Conservation (phyloP, 2,113 vertebrate species). For the Dermatemys mawii region DNA sequence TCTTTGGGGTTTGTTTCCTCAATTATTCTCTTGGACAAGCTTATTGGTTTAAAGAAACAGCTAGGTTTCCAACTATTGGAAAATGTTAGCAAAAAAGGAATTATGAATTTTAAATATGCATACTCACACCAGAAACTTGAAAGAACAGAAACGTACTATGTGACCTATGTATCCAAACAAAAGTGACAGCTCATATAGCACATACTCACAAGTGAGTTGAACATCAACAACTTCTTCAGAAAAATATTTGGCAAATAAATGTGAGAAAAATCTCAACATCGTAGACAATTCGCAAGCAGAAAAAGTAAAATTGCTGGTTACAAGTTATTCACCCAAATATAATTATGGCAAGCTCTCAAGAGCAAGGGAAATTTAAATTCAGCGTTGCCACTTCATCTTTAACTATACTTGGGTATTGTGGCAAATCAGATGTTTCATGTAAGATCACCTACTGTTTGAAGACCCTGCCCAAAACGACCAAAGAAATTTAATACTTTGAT, state of each 20-base stretch:
- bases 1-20: background rate
- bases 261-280: background rate
- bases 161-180: background rate
- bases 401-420: background rate
- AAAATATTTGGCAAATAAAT: background rate
- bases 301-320: too few relatives aligned
- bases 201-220: background rate
- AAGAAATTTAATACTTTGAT: background rate
- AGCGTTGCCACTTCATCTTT: background rate
- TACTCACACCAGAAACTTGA: background rate
- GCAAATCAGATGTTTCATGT: background rate
- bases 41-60: background rate
- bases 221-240: background rate
- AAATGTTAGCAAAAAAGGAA: background rate
- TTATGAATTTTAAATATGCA: background rate
- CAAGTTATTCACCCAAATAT: background rate
- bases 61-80: background rate
- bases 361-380: background rate
- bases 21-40: background rate
- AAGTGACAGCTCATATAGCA: background rate
- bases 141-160: background rate
- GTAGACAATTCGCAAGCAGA: background rate
- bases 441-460: background rate
- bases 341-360: background rate
- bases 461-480: too few relatives aligned